Conservation (phyloP, 2,113 vertebrate species). For the Peromyscus polionotus region DNA sequence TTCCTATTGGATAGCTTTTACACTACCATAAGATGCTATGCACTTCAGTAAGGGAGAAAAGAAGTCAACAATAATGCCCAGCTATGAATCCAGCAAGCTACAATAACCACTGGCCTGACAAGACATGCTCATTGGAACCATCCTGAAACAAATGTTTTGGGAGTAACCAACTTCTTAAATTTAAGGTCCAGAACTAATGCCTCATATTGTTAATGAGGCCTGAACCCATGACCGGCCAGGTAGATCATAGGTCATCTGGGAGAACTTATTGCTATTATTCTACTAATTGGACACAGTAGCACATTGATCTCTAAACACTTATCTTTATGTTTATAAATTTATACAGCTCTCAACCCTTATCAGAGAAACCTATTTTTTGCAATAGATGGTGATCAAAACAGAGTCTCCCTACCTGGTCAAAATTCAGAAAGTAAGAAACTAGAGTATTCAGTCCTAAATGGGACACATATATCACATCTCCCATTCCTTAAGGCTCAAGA, state of each 20-base stretch:
- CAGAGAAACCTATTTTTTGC: neutral
- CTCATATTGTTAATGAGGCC: neutral
- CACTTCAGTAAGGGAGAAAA: neutral
- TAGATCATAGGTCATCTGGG: neutral
- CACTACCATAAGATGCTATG: no score
- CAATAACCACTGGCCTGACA: neutral
- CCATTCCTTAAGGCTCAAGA: neutral
- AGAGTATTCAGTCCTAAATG: neutral
- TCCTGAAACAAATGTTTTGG: neutral
- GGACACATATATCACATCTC: neutral
- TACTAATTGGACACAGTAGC: neutral
- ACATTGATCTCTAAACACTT: neutral
- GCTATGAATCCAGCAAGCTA: neutral
- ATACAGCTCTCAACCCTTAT: neutral
- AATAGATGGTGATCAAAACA: neutral
- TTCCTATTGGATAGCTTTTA: neutral
- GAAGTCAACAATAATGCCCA: neutral
- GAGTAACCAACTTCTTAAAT: neutral
- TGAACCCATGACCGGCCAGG: no score
- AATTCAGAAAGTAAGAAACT: neutral
- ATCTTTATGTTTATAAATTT: neutral
- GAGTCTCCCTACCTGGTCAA: neutral
- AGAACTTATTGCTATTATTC: neutral
- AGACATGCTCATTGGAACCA: neutral
- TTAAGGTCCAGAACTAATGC: neutral